Evolutionary conservation across 2,113 vertebrate species (phyloP).

Genomic region (Saimiri boliviensis): DNA sequence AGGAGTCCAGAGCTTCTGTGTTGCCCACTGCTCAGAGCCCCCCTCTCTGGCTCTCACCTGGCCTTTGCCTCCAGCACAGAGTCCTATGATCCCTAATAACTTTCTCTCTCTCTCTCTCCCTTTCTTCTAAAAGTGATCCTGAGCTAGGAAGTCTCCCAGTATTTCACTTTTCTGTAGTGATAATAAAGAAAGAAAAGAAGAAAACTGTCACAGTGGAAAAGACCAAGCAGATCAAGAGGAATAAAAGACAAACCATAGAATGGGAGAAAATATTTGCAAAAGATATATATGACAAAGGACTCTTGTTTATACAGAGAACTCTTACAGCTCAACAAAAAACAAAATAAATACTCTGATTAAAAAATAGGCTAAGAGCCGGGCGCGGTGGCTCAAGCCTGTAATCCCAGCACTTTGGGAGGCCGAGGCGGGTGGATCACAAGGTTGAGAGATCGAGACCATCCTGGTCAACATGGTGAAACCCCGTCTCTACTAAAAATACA

Average conservation of each 20-base stretch:
- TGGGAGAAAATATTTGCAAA: not conserved
- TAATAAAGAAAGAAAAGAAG: not conserved
- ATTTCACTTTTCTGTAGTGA: not conserved
- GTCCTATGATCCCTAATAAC: not conserved
- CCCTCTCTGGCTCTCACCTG: not conserved
- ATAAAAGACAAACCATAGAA: not conserved
- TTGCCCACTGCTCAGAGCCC: not conserved
- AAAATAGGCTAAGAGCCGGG: not conserved
- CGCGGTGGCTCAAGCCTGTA: too few relatives aligned
- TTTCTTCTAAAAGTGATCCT: not conserved
- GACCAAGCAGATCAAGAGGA: not conserved
- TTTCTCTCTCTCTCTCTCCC: not conserved
- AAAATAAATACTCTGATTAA: not conserved
- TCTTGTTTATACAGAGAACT: not conserved
- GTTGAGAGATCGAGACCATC: too few relatives aligned
- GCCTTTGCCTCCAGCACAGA: not conserved
- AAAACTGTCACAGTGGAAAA: not conserved
- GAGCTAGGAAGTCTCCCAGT: not conserved
- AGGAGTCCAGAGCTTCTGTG: not conserved
- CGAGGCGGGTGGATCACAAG: too few relatives aligned
- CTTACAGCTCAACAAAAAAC: not conserved
- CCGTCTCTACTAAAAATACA: too few relatives aligned
- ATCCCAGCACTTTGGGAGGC: too few relatives aligned
- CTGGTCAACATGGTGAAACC: too few relatives aligned
- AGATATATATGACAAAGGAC: not conserved